Base-by-base conservation (phyloP, 92 coral and sea anemone species). In the Paramuricea clavata region DNA sequence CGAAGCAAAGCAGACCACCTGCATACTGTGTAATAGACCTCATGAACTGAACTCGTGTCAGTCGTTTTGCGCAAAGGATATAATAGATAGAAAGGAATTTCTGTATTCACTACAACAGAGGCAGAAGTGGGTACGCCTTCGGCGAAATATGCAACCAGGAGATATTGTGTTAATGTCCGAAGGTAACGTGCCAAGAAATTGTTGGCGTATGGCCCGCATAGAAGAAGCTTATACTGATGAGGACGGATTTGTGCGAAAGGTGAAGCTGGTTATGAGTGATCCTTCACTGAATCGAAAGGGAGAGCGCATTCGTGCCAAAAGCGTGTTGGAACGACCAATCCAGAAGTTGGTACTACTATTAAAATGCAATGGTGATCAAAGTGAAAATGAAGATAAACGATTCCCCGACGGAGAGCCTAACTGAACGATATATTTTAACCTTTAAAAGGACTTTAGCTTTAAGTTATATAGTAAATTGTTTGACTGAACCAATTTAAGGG, bases 11-110 rank as follows among this genome's bases (percentile, higher is more conserved):
- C n/a, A n/a, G n/a, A n/a, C 59, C 30, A 39, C 85, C 13, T 93
- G 95, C 42, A 15, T 76, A 12, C 35, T 52, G 31, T 90, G 92
- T 59, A 67, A 83, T 50, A 49, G 39, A 35, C 0, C 59, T 0
- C 93, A 90, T 74, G 79, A 83, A 10, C 78, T 92, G 62, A 87
- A 92, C 87, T 54, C 82, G 5, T 90, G 93, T 70, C 85, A 72
- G 34, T 87, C 82, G 30, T 93, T 90, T 42, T 26, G 83, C 8
- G 83, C 64, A 11, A 87, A 69, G 56, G 16, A 82, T 17, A 82
- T 90, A 35, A 60, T 74, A 7, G 92, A 90, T 73, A 79, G 93
- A 80, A 90, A 93, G 70, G 86, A 86, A 44, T 77, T 64, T 32
- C 85, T 86, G 25, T 73, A 26, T 9, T 41, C 89, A n/a, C 7